Evolutionary conservation across 2,797 vertebrate genomes (phyloP).

Genomic region (Diplodus puntazzo): DNA sequence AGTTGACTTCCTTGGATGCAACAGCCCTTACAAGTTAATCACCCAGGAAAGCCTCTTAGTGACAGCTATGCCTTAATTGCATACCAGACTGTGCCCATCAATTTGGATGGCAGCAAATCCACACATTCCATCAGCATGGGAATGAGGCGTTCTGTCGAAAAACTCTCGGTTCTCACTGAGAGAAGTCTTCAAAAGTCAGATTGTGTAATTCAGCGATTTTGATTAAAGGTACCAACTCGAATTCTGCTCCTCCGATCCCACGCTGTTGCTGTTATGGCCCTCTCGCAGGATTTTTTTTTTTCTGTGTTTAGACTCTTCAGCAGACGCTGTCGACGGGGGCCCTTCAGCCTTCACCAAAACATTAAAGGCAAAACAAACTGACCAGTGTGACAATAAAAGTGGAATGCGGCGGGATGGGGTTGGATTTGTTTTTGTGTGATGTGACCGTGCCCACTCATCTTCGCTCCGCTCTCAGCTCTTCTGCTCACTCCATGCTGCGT

Average conservation of each 20-base stretch:
- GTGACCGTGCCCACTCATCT: slow-evolving; percentile 68
- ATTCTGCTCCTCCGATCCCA: slow-evolving; percentile 55
- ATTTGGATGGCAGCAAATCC: slow-evolving; percentile 77
- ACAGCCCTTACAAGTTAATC: slow-evolving; percentile 80
- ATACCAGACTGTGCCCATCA: slow-evolving; percentile 80
- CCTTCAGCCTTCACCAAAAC: slow-evolving; percentile 60
- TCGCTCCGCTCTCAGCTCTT: slow-evolving; percentile 58
- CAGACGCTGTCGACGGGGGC: slow-evolving; percentile 52
- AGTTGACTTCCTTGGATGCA: slow-evolving; percentile 82
- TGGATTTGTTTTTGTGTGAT: slow-evolving; percentile 65
- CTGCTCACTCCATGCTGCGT: slow-evolving; percentile 69
- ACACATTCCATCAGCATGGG: slow-evolving; percentile 76
- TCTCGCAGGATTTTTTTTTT: slow-evolving; percentile 31
- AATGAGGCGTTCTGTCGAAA: slow-evolving; percentile 61
- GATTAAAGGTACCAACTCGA: slow-evolving; percentile 36
- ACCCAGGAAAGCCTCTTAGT: slow-evolving; percentile 82
- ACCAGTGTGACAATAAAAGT: slow-evolving; percentile 69
- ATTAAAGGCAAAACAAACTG: slow-evolving; percentile 72
- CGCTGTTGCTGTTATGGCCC: slow-evolving; percentile 36
- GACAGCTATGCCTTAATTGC: slow-evolving; percentile 81
- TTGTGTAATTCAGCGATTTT: slow-evolving; percentile 45
- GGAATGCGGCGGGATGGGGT: slow-evolving; percentile 56
- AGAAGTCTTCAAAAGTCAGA: slow-evolving; percentile 34
- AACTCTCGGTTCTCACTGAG: slow-evolving; percentile 19
- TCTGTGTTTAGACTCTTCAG: slow-evolving; percentile 52